Percentiles rank a stretch among this genome's conserved stretches.
phyloP scores from a whole-genome alignment of 2,797 vertebrate species.

The Xerus rutilus region DNA sequence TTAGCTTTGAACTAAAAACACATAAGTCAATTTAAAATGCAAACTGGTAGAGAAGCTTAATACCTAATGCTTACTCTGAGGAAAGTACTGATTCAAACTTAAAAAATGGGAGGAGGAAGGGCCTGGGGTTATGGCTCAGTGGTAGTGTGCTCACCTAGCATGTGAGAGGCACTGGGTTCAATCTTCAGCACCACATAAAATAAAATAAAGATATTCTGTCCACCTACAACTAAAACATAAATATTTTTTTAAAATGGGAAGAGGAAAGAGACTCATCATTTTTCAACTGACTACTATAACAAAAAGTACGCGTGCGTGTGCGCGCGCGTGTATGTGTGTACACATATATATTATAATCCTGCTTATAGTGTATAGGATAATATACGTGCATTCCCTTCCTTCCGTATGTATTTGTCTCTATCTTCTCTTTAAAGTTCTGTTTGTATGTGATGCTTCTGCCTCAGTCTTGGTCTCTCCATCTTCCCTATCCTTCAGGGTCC shows the following conservation, averaged over 20 bases:
- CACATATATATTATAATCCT: not conserved
- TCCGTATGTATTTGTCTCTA: not conserved
- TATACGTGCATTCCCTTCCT: not conserved
- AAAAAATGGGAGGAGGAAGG: not conserved
- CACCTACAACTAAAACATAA: no score
- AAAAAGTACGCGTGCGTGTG: not conserved
- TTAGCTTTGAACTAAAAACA: slow-evolving; percentile 76
- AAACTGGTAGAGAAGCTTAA: slow-evolving; percentile 29
- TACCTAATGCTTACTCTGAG: slow-evolving; percentile 32
- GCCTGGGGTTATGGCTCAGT: no score
- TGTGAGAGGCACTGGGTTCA: no score
- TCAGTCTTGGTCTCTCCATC: not conserved
- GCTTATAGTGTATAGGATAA: not conserved
- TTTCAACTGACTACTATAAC: slow-evolving; percentile 35
- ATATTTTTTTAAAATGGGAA: not conserved
- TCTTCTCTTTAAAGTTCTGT: not conserved
- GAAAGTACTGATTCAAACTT: slow-evolving; percentile 31
- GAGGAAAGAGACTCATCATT: not conserved
- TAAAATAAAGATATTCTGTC: no score
- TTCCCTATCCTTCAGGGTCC: not conserved
- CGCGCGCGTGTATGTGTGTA: no score
- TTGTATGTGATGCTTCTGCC: not conserved
- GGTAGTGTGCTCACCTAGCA: no score
- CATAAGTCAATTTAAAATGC: slow-evolving; percentile 69
- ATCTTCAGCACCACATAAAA: no score